phyloP scores from a whole-genome alignment of 1,140 invertebrate species.

The Drosophila repletoides region DNA sequence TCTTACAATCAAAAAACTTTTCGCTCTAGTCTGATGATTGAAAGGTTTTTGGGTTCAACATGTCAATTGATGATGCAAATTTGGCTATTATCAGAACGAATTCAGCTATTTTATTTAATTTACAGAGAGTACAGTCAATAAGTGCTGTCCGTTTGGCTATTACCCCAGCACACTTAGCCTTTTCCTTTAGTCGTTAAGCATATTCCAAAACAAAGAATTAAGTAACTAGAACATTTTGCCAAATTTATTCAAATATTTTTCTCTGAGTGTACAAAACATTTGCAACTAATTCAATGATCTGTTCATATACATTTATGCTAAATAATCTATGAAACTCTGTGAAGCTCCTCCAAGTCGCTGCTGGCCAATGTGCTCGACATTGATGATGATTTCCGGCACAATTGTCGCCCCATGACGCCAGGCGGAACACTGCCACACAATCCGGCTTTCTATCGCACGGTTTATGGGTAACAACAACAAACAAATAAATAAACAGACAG shows the following conservation, averaged over 20 bases:
- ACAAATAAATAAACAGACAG: background rate
- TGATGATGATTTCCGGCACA: constrained; percentile 94
- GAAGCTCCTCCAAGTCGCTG: constrained; percentile 90
- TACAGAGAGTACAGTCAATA: no score
- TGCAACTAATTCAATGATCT: constrained; percentile 17
- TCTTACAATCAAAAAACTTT: no score
- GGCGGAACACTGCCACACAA: constrained; percentile 83
- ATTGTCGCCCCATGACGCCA: constrained; percentile 81
- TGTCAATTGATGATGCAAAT: no score
- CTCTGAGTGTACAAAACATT: background rate
- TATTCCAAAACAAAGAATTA: no score
- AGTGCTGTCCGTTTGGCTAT: background rate
- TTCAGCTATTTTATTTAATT: no score
- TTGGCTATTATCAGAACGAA: no score
- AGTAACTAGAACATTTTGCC: no score
- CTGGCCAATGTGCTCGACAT: constrained; percentile 97
- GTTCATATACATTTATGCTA: constrained; percentile 27
- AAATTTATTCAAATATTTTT: no score
- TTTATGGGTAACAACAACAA: constrained; percentile 77
- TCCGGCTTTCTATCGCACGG: constrained; percentile 82
- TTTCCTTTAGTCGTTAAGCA: no score
- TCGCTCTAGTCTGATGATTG: no score
- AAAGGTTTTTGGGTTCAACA: no score
- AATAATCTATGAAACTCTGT: constrained; percentile 13
- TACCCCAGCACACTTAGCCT: background rate